Evolutionary conservation across 1,140 invertebrate species (phyloP).

Genomic region (Heliconius himera): DNA sequence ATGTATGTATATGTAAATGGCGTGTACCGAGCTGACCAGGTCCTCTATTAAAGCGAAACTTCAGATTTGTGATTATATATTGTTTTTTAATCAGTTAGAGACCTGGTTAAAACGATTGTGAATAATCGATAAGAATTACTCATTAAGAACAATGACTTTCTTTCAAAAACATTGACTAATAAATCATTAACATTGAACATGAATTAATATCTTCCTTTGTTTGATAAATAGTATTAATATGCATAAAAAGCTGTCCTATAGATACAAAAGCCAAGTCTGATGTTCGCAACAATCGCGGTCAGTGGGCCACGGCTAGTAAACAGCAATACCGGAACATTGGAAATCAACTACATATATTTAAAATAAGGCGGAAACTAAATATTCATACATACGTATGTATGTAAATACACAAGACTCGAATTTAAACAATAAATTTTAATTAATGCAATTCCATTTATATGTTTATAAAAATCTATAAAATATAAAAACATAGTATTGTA

Average conservation of each 20-base stretch:
- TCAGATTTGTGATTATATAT: not conserved
- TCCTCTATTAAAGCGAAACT: not conserved
- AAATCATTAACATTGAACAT: constrained; percentile 18
- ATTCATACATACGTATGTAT: constrained; percentile 13
- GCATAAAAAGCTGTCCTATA: constrained; percentile 12
- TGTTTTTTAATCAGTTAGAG: constrained; percentile 15
- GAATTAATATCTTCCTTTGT: constrained; percentile 1
- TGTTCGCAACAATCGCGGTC: constrained; percentile 65
- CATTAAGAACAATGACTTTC: constrained; percentile 4
- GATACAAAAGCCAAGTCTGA: constrained; percentile 33
- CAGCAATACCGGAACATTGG: constrained; percentile 64
- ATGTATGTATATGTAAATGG: not conserved
- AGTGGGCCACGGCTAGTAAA: constrained; percentile 69
- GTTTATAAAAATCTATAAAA: not conserved
- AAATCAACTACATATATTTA: constrained; percentile 36
- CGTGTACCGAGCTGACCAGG: not conserved
- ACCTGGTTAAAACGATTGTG: not conserved
- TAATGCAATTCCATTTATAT: not conserved
- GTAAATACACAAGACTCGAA: not conserved
- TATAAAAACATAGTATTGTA: not conserved
- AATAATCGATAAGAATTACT: constrained; percentile 14
- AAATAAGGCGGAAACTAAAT: constrained; percentile 31
- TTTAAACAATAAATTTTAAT: constrained; percentile 9
- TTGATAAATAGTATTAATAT: constrained; percentile 1
- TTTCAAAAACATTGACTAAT: constrained; percentile 16